Conservation (phyloP, 2,797 vertebrate genomes). For the Leptoclinus maculatus region DNA sequence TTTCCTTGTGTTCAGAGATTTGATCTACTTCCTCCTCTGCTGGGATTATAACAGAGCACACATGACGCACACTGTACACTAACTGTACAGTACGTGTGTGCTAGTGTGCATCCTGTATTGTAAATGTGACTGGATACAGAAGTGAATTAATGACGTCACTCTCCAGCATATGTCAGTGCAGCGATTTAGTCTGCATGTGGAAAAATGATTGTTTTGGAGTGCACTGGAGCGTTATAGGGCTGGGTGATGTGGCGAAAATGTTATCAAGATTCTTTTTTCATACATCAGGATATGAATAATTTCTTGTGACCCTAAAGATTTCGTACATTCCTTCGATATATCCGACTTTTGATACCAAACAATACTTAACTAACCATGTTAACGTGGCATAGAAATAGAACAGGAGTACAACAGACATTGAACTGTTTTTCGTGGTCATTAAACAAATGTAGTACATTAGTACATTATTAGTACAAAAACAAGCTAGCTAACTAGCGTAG, state of each 20-base stretch:
- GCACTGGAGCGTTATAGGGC: background rate
- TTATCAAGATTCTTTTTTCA: background rate
- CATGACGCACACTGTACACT: constrained; percentile 3
- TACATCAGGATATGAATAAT: background rate
- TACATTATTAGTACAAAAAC: too few relatives aligned
- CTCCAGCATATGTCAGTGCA: background rate
- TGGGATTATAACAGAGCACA: background rate
- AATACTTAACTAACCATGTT: background rate
- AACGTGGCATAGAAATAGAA: background rate
- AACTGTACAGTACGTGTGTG: background rate
- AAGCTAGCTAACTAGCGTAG: background rate
- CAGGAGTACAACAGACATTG: background rate
- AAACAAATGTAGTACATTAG: background rate
- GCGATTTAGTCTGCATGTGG: background rate
- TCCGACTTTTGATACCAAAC: background rate
- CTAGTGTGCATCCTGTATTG: background rate
- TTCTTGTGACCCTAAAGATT: background rate
- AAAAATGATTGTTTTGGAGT: background rate
- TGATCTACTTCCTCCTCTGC: background rate
- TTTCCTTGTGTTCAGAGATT: background rate
- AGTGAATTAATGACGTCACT: constrained; percentile 7
- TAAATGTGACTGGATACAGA: constrained; percentile 9
- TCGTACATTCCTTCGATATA: background rate
- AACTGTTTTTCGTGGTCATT: background rate
- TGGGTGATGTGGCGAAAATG: background rate